Conservation (phyloP, 2,888 invertebrate species). For the Melieria crassipennis region DNA sequence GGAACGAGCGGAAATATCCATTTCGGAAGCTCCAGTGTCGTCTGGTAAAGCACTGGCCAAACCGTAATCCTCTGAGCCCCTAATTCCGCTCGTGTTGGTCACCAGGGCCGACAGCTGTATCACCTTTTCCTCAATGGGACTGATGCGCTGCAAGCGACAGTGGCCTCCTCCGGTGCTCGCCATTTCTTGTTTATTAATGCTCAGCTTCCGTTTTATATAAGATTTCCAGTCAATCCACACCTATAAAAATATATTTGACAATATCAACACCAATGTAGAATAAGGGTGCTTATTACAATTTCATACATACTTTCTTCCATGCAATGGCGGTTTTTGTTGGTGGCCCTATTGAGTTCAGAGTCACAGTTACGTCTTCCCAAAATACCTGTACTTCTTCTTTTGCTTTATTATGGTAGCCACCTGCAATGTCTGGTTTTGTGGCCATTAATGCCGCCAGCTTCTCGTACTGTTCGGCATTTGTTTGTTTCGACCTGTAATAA, state of each 20-base stretch:
- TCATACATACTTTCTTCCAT: constrained; percentile 28
- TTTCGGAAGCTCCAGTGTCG: constrained; percentile 16
- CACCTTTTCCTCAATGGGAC: constrained; percentile 19
- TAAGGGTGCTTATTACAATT: not conserved
- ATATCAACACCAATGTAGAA: too few relatives aligned
- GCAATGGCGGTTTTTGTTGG: constrained; percentile 8
- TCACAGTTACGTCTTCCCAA: constrained; percentile 18
- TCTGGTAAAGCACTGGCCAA: constrained; percentile 14
- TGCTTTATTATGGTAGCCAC: constrained; percentile 20
- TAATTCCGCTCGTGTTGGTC: constrained; percentile 27
- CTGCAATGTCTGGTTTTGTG: constrained; percentile 24
- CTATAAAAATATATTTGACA: constrained; percentile 13
- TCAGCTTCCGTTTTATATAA: constrained; percentile 29
- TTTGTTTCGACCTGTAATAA: too few relatives aligned
- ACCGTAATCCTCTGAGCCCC: constrained; percentile 19
- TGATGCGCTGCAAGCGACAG: constrained; percentile 29
- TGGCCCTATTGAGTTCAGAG: constrained; percentile 18
- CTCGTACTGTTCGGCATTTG: constrained; percentile 13
- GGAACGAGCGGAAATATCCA: constrained; percentile 21
- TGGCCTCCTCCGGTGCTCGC: constrained; percentile 28
- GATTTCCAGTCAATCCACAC: constrained; percentile 32
- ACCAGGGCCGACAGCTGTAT: constrained; percentile 17
- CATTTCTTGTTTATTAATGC: constrained; percentile 24
- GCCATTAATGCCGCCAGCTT: constrained; percentile 26
- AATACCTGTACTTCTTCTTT: constrained; percentile 29